phyloP scores from a whole-genome alignment of 2,888 invertebrate species.

The Dichetophora obliterata region DNA sequence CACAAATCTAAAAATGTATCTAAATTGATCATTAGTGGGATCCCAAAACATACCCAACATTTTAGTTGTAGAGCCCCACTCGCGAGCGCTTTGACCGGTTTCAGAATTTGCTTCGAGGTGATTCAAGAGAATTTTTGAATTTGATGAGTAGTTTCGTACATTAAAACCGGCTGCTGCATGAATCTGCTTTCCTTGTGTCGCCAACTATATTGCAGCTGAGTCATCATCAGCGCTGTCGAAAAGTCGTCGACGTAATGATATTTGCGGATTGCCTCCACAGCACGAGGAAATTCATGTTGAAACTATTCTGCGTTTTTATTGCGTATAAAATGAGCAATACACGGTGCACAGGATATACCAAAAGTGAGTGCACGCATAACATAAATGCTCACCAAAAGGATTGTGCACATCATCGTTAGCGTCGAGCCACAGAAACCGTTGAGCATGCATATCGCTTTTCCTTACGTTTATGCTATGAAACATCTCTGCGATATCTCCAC shows the following conservation, averaged over 20 bases:
- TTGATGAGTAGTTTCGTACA: slow-evolving; percentile 34
- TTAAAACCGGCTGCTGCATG: no score
- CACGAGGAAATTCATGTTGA: slow-evolving; percentile 23
- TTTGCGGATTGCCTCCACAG: slow-evolving; percentile 23
- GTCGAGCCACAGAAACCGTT: slow-evolving; percentile 52
- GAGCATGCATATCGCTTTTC: no score
- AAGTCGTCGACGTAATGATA: slow-evolving; percentile 38
- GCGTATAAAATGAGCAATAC: slow-evolving; percentile 41
- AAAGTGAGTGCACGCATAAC: slow-evolving; percentile 42
- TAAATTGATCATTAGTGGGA: no score
- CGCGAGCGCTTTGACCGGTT: background rate
- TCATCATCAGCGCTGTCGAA: slow-evolving; percentile 35
- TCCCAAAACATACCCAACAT: slow-evolving; percentile 35
- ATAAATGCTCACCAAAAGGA: slow-evolving; percentile 37
- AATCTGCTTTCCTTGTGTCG: slow-evolving; percentile 25
- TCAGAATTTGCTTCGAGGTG: slow-evolving; percentile 20
- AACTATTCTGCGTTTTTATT: slow-evolving; percentile 36
- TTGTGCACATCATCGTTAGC: slow-evolving; percentile 4
- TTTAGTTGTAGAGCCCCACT: slow-evolving; percentile 5
- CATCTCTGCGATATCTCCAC: no score
- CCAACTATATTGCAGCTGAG: slow-evolving; percentile 25
- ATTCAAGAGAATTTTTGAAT: slow-evolving; percentile 22
- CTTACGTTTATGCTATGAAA: no score
- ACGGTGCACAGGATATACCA: slow-evolving; percentile 34
- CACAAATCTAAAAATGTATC: no score